Evolutionary conservation across 2,888 invertebrate species (phyloP), one percentile per base, ranked within the genome.

Genomic region (Drosophila seclusa): DNA sequence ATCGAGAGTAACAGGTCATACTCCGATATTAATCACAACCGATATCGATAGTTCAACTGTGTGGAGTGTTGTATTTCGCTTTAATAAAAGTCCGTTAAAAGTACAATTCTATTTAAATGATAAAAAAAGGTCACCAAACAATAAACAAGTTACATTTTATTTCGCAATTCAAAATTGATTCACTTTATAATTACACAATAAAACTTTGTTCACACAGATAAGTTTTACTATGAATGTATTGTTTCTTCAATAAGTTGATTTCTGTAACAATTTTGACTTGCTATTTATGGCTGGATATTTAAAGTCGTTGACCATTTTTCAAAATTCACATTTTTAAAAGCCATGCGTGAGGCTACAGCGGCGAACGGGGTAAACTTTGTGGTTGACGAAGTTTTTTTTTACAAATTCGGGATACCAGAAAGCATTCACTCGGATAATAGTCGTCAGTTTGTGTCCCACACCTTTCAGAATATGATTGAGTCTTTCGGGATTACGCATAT

Each of bases 1-100:
- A 27, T 38, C 18, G 27, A 27, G 36, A 55, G 54, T 55, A 38
- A 38, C 54, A 38, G 38, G 55, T 38, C 38, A 34, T 24, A 34
- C 21, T 21, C 11, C 27, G 55, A 55, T 55, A 55, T 2, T n/a
- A 38, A n/a, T 45, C 21, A 8, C 24, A 8, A 2, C 8, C 2
- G 16, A 16, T 24, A 45, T 45, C 45, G 45, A 45, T 45, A 45
- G 16, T 16, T 16, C 2, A 24, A 45, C 7, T 16, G 45, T 21
- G 13, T 6, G 13, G 13, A 45, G 13, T 21, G 6, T 7, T 24
- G 16, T 45, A 45, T 45, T 45, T 16, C 16, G 2, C 8, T 24
- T 16, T 8, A 45, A 45, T 2, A 45, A 24, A 24, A 21, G 7
- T 16, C 16, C 45, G 45, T 21, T 45, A 45, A 21, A 21, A 21